phyloP scores from a whole-genome alignment of 2,113 vertebrate species.

The Siphamia tubifer region DNA sequence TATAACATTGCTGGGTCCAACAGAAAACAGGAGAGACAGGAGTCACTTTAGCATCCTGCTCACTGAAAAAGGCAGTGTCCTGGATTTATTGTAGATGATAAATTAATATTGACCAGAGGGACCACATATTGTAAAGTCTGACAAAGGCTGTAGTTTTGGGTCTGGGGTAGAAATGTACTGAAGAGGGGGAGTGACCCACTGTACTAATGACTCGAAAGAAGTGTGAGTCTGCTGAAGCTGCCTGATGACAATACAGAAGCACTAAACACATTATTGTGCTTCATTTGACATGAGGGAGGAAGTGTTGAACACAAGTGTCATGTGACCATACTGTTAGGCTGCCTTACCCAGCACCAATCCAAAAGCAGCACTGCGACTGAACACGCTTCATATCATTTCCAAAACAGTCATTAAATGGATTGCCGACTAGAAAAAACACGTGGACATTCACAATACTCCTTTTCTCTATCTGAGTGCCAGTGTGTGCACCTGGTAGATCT shows the following conservation, averaged over 20 bases:
- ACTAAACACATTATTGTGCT: background rate
- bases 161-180: too few relatives aligned
- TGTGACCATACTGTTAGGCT: background rate
- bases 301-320: background rate
- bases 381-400: background rate
- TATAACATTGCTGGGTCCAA: too few relatives aligned
- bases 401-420: background rate
- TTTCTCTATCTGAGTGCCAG: slow-evolving; percentile 88
- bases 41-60: too few relatives aligned
- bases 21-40: too few relatives aligned
- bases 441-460: background rate
- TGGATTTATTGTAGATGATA: background rate
- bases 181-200: background rate
- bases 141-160: background rate
- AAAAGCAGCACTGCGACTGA: background rate
- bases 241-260: background rate
- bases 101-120: background rate
- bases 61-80: background rate
- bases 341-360: background rate
- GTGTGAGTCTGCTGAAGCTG: too few relatives aligned
- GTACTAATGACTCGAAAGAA: background rate
- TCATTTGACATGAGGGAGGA: background rate
- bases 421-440: background rate
- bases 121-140: background rate
- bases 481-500: slow-evolving; percentile 95